Base-by-base conservation (phyloP, 1,140 invertebrate genomes). In the Cotesia typhae region DNA sequence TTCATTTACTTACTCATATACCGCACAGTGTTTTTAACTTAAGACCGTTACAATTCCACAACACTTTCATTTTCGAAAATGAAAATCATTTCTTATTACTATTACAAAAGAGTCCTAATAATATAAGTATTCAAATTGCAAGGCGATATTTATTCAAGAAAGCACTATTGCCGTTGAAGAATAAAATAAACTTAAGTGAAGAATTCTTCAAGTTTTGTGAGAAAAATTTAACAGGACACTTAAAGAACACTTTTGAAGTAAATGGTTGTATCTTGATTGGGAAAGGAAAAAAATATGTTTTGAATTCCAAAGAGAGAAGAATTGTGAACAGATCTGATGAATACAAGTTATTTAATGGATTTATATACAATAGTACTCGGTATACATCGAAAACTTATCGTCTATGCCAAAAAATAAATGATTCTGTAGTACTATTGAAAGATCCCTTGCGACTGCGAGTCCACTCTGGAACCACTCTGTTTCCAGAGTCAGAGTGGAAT, bases 31-130 rank as follows among this genome's bases (percentile, higher is more conserved):
- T 72, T 20, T n/a, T 17, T 59, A 66, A 72, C 59, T 72, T 35
- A 9, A 52, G 70, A 1, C 70, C 63, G 6, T 10, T 72, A 14
- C 67, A 51, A 51, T 38, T 47, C 1, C 70, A 72, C 51, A 72
- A 51, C 36, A 35, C 70, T 10, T 72, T 67, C 28, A 17, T 2
- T n/a, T 72, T 72, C 17, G 63, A 72, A 51, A 72, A 66, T 38
- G 17, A 67, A 20, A 72, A 72, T 38, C 4, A 59, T 10, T 17
- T 66, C n/a, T 9, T 67, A 57, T 41, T 72, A n/a, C 14, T 57
- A 41, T n/a, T 72, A 10, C 66, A 72, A 14, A 63, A 41, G 4
- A 72, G 70, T 72, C 70, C 63, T 5, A 2, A 6, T 28, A 47
- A 10, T 9, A 37, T 72, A 7, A n/a, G 28, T 66, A 6, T 36